Percentiles rank a stretch among this genome's conserved stretches.
Conservation (phyloP, 2,888 invertebrate genomes). For the Polydrusus pterygomalis region DNA sequence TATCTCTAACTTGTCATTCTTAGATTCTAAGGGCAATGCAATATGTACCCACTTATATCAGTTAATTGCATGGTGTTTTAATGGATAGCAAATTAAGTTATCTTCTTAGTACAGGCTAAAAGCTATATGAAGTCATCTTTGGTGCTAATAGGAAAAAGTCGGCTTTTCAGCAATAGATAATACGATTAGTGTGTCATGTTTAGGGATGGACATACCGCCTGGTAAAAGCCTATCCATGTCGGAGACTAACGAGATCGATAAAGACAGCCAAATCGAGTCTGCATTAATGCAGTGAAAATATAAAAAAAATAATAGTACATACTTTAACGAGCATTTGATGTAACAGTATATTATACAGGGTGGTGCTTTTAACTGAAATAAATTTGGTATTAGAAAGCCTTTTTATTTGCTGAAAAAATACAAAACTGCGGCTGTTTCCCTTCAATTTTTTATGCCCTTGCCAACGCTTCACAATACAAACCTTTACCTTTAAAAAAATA, state of each 20-base stretch:
- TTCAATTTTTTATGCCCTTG: too few species aligned
- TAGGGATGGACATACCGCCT: conserved; percentile 50
- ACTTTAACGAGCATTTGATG: neutral
- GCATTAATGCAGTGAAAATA: neutral
- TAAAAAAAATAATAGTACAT: neutral
- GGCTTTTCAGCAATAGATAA: conserved; percentile 55
- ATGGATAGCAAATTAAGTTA: conserved; percentile 44
- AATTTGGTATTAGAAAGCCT: too few species aligned
- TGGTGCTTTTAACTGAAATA: too few species aligned
- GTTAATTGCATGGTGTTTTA: neutral
- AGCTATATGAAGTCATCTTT: conserved; percentile 65
- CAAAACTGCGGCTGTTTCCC: too few species aligned
- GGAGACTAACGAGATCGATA: conserved; percentile 40
- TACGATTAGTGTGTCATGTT: conserved; percentile 54
- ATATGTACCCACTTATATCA: too few species aligned
- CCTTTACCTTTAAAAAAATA: too few species aligned
- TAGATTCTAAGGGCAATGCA: too few species aligned
- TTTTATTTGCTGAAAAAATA: too few species aligned
- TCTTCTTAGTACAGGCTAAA: conserved; percentile 50
- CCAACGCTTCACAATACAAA: too few species aligned
- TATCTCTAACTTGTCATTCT: too few species aligned
- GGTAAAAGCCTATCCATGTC: conserved; percentile 56
- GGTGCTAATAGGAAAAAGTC: conserved; percentile 70
- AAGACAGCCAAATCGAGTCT: conserved; percentile 1
- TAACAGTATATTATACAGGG: too few species aligned